A percentile compares a stretch with the other conserved stretches of the same genome.
Evolutionary conservation across 2,888 invertebrate species (phyloP).

Genomic region (Ophonus ardosiacus): DNA sequence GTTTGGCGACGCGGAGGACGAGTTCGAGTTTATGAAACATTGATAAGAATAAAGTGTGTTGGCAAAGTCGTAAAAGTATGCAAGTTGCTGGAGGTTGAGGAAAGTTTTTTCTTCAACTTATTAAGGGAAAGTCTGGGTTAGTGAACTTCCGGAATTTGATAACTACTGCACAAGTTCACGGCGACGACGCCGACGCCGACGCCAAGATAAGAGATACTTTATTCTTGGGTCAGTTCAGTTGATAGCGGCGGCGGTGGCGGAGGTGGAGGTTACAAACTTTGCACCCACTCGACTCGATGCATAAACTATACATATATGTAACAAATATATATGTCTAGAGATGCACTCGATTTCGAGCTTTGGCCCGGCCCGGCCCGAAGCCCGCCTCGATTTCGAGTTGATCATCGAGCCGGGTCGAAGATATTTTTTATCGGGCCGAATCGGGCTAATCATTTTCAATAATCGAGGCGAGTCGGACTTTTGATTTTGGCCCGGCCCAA

Average conservation of each 20-base stretch:
- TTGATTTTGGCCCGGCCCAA: too few relatives aligned
- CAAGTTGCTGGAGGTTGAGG: conserved; percentile 39
- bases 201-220: conserved; percentile 30
- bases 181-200: conserved; percentile 4
- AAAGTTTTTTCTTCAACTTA: conserved; percentile 59
- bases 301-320: not conserved
- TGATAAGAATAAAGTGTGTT: conserved; percentile 44
- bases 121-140: conserved; percentile 63
- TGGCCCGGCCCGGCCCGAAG: too few relatives aligned
- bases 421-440: too few relatives aligned
- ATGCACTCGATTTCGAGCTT: too few relatives aligned
- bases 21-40: conserved; percentile 31
- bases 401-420: too few relatives aligned
- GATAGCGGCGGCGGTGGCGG: not conserved
- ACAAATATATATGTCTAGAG: too few relatives aligned
- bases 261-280: not conserved
- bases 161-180: conserved; percentile 59
- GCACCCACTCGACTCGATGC: not conserved
- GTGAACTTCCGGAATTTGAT: conserved; percentile 62
- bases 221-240: conserved; percentile 20
- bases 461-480: too few relatives aligned
- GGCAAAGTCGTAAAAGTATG: conserved; percentile 51
- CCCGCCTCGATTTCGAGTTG: too few relatives aligned
- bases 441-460: too few relatives aligned
- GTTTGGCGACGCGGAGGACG: conserved; percentile 1